phyloP scores from a whole-genome alignment of 2,113 vertebrate species.

The Sceloporus undulatus region DNA sequence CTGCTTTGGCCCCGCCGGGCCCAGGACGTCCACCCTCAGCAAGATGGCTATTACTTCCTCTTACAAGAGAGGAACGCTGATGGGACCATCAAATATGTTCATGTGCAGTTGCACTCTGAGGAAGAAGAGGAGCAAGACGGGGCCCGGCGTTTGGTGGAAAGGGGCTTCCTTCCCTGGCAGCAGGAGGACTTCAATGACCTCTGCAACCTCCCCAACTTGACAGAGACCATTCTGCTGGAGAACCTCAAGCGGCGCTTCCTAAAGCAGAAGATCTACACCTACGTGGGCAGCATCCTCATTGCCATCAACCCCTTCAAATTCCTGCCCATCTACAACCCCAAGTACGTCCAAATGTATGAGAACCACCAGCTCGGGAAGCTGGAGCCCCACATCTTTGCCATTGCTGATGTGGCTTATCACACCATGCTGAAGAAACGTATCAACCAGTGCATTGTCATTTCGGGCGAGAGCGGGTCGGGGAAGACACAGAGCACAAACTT shows the following conservation, averaged over 20 bases:
- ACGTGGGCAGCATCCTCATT: slow-evolving; percentile 89
- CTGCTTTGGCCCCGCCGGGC: slow-evolving; percentile 87
- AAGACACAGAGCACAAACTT: slow-evolving; percentile 97
- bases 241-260: slow-evolving; percentile 87
- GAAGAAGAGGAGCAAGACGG: slow-evolving; percentile 84
- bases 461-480: slow-evolving; percentile 93
- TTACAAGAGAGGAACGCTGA: slow-evolving; percentile 87
- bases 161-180: slow-evolving; percentile 91
- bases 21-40: slow-evolving; percentile 82
- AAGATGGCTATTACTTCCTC: slow-evolving; percentile 88
- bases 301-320: slow-evolving; percentile 96
- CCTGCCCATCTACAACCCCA: slow-evolving; percentile 95
- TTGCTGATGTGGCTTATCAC: slow-evolving; percentile 89
- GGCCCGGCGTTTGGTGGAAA: slow-evolving; percentile 83
- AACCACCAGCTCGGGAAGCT: slow-evolving; percentile 91
- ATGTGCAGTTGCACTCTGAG: slow-evolving; percentile 84
- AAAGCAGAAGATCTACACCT: slow-evolving; percentile 92
- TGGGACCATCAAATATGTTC: slow-evolving; percentile 88
- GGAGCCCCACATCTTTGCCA: slow-evolving; percentile 93
- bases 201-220: slow-evolving; percentile 87
- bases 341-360: slow-evolving; percentile 94
- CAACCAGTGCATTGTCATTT: slow-evolving; percentile 94
- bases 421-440: slow-evolving; percentile 87
- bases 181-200: slow-evolving; percentile 88
- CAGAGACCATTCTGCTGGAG: slow-evolving; percentile 82